Conservation (phyloP, 2,113 vertebrate genomes). For the Lycocorax pyrrhopterus region DNA sequence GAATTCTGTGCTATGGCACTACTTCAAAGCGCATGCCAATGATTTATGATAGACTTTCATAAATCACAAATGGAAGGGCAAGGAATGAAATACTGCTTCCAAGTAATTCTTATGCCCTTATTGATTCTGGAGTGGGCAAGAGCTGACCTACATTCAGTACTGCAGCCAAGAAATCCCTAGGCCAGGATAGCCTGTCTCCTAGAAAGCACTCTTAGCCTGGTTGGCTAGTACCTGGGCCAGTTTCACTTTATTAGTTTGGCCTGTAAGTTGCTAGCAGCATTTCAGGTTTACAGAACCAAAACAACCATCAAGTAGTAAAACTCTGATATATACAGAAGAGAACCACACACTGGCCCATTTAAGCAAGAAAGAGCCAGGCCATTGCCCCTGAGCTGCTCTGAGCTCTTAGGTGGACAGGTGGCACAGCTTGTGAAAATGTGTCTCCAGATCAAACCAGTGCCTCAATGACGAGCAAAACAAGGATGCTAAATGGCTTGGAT, state of each 20-base stretch:
- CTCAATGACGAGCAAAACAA: neutral
- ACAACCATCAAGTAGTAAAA: neutral
- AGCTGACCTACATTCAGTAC: neutral
- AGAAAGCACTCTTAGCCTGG: neutral
- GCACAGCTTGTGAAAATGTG: neutral
- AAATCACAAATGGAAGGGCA: constrained; percentile 12
- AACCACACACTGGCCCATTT: neutral
- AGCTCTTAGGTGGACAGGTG: neutral
- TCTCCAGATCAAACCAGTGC: neutral
- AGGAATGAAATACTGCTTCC: constrained; percentile 23
- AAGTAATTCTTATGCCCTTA: constrained; percentile 10
- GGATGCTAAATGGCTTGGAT: neutral
- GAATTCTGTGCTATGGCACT: constrained; percentile 6
- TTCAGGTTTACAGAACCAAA: neutral
- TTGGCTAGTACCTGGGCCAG: neutral
- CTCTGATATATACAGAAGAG: neutral
- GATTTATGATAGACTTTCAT: neutral
- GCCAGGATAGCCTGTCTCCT: neutral
- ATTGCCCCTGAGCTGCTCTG: neutral
- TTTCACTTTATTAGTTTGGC: neutral
- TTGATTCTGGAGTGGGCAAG: neutral
- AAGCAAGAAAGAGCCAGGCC: neutral
- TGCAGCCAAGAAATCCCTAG: neutral
- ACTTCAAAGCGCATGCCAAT: neutral
- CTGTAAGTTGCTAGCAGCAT: neutral